phyloP scores from a whole-genome alignment of 2,888 invertebrate species.

The Drosophila neotestacea region DNA sequence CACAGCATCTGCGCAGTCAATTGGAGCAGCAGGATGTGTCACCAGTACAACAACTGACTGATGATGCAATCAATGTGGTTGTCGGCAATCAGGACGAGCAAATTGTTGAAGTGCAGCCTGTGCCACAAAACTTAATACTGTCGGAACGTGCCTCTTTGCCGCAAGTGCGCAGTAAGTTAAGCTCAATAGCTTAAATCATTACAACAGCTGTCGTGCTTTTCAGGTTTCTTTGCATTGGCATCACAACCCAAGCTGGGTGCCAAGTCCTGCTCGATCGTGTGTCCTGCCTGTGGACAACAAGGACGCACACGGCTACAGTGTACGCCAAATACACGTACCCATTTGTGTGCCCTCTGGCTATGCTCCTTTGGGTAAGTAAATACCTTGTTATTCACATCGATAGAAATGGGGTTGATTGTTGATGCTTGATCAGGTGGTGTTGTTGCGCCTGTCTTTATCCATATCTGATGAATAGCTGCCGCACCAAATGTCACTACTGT shows the following conservation, averaged over 20 bases:
- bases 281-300: constrained; percentile 56
- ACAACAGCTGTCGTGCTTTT: too few relatives aligned
- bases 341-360: constrained; percentile 49
- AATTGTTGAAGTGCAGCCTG: not conserved
- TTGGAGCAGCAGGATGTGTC: not conserved
- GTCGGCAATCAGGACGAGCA: not conserved
- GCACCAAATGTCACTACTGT: constrained; percentile 58
- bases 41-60: not conserved
- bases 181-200: constrained; percentile 1
- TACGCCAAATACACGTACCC: constrained; percentile 31
- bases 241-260: constrained; percentile 38
- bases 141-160: constrained; percentile 14
- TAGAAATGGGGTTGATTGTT: not conserved
- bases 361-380: constrained; percentile 52
- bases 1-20: constrained; percentile 24
- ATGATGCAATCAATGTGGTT: not conserved
- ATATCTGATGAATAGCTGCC: constrained; percentile 43
- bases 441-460: constrained; percentile 59
- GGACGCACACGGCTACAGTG: constrained; percentile 37
- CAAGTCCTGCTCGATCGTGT: constrained; percentile 37
- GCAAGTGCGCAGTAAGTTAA: constrained; percentile 40
- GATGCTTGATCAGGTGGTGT: constrained; percentile 47
- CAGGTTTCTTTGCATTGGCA: constrained; percentile 38
- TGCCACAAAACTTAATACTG: not conserved
- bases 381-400: not conserved